A percentile compares a stretch with the other conserved stretches of the same genome.
phyloP scores from a whole-genome alignment of 2,888 invertebrate genomes.

The Napeogenes sylphis region DNA sequence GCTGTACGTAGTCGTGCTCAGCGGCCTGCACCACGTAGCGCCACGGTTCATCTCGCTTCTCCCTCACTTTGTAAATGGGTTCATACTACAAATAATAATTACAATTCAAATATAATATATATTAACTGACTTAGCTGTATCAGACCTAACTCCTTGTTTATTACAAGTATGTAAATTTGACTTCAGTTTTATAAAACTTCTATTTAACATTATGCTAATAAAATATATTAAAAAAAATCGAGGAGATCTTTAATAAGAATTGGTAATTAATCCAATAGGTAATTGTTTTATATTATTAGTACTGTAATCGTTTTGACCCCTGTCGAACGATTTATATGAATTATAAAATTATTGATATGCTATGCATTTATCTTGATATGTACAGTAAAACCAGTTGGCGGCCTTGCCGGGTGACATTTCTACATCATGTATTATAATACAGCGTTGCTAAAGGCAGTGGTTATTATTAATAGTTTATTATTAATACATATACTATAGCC shows the following conservation, averaged over 20 bases:
- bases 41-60: constrained; percentile 44
- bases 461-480: no score
- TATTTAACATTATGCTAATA: no score
- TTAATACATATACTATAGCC: background rate
- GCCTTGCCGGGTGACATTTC: constrained; percentile 28
- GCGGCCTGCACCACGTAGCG: constrained; percentile 58
- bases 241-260: no score
- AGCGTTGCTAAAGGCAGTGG: constrained; percentile 1
- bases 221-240: no score
- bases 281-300: no score
- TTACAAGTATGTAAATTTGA: no score
- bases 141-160: no score
- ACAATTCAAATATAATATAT: background rate
- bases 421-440: constrained; percentile 22
- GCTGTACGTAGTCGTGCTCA: constrained; percentile 54
- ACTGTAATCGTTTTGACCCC: no score
- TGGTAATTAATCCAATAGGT: no score
- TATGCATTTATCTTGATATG: constrained; percentile 9
- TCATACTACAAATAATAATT: constrained; percentile 51
- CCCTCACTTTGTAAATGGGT: constrained; percentile 54
- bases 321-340: no score
- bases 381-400: constrained; percentile 26
- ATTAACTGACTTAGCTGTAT: no score
- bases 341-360: background rate
- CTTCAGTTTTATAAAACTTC: no score